Base-by-base conservation (phyloP, 2,113 vertebrate species). In the Phaethornis superciliosus region DNA sequence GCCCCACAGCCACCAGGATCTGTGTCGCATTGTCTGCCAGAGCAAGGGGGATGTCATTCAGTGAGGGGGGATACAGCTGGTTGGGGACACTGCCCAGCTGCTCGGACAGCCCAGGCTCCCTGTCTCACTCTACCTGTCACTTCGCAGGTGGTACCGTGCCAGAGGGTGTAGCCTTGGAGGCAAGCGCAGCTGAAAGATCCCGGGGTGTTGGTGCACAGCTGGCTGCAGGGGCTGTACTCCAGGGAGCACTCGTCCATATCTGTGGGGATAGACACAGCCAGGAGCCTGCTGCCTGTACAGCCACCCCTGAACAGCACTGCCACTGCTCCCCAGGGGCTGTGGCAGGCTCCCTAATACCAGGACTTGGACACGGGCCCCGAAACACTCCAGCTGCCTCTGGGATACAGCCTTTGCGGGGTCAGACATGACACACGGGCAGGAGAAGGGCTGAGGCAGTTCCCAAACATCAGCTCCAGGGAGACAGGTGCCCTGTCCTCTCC, bases 201-300 rank as follows among this genome's bases (percentile, higher is more conserved):
- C 0, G 90, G 86, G 0, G 96, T 97, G 56, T 99, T 99, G 19
- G 49, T 90, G 94, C 99, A 99, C 21, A 97, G 77, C 79, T 99
- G 99, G 78, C 93, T 97, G 92, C 99, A 99, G 23, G 98, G 98
- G 58, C 96, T 84, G 42, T 97, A 98, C 11, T 97, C 93, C 88
- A 91, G 58, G 15, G 98, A 97, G 91, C 98, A 99, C 83, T 99
- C 99, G 8, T 99, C 98, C 83, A 98, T 30, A 97, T 99, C 99
- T 99, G 93, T 4, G 28, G 3, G 0, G 12, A 78, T 1, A 92
- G 51, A 24, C 2, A 4, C 52, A 40, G 33, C 32, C 65, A 55
- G 68, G 10, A 93, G 49, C 82, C 70, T 5, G 8, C 23, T 2
- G 10, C 26, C 40, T 56, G 35, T 19, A 21, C 13, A 63, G 27